Evolutionary conservation across 2,113 vertebrate genomes (phyloP).

Genomic region (Fulica atra): DNA sequence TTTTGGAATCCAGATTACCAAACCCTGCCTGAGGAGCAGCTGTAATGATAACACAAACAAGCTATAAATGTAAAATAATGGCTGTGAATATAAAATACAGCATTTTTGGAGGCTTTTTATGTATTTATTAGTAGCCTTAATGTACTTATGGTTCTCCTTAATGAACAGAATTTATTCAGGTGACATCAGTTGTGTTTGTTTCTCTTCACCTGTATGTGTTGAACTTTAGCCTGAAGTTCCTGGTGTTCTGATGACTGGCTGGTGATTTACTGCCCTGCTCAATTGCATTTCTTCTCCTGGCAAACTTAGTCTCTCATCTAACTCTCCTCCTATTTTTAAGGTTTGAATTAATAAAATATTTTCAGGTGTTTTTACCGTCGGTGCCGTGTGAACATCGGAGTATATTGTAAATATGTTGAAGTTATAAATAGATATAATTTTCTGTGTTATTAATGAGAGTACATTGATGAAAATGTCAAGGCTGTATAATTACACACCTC

Average conservation of each 20-base stretch:
- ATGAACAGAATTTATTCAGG: background rate
- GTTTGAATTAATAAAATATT: conserved; percentile 28
- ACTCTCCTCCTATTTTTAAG: background rate
- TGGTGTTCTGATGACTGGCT: background rate
- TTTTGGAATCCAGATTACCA: background rate
- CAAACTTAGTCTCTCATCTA: background rate
- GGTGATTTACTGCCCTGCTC: background rate
- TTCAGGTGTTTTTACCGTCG: conserved; percentile 11
- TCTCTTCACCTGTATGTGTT: background rate
- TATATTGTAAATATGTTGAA: conserved; percentile 44
- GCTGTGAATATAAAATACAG: background rate
- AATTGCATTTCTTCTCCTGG: background rate
- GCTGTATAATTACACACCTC: conserved; percentile 43
- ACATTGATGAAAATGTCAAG: conserved; percentile 64
- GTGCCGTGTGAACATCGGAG: background rate
- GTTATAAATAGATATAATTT: conserved; percentile 67
- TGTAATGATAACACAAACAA: background rate
- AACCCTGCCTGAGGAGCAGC: background rate
- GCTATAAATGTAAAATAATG: background rate
- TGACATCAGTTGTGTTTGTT: background rate
- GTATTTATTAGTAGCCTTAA: background rate
- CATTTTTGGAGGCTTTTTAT: background rate
- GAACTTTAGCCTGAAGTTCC: background rate
- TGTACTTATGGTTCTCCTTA: background rate
- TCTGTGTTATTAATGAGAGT: conserved; percentile 55